A percentile compares a stretch with the other conserved stretches of the same genome.
phyloP scores from a whole-genome alignment of 2,113 vertebrate genomes.

The Crotalus viridis region DNA sequence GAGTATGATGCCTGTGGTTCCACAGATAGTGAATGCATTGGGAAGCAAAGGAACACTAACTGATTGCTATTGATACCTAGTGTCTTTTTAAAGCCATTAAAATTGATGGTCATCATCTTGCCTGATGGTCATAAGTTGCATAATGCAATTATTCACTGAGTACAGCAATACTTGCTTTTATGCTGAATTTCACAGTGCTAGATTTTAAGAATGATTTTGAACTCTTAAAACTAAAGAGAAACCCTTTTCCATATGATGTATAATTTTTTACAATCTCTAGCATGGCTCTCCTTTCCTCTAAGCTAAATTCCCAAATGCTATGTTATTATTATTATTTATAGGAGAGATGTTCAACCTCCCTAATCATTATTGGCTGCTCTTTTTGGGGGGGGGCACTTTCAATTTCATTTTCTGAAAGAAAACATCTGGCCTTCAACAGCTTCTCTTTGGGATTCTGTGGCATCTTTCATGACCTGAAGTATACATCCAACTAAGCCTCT shows the following conservation, averaged over 20 bases:
- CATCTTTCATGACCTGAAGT: not conserved
- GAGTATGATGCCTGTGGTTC: not conserved
- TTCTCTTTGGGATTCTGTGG: not conserved
- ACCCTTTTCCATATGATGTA: not conserved
- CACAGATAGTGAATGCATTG: not conserved
- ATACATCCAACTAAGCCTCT: not conserved
- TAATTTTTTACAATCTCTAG: not conserved
- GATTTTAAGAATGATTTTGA: not conserved
- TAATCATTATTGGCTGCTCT: not conserved
- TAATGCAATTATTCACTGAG: not conserved
- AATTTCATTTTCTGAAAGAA: not conserved
- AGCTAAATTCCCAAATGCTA: not conserved
- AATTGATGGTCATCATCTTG: not conserved
- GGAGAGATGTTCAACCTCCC: not conserved
- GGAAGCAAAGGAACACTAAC: not conserved
- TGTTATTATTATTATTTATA: not conserved
- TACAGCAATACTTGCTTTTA: not conserved
- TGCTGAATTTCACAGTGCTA: not conserved
- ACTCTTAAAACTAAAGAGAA: not conserved
- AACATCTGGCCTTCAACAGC: not conserved
- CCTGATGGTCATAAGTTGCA: not conserved
- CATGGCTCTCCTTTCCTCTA: not conserved
- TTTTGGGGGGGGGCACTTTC: not conserved
- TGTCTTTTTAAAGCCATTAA: not conserved
- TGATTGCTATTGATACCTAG: not conserved